A percentile compares a stretch with the other conserved stretches of the same genome.
These are phyloP conservation scores for Apodemia mormo DNA, from an alignment of 2,888 invertebrate genomes.

Conservation along the genomic window DNA sequence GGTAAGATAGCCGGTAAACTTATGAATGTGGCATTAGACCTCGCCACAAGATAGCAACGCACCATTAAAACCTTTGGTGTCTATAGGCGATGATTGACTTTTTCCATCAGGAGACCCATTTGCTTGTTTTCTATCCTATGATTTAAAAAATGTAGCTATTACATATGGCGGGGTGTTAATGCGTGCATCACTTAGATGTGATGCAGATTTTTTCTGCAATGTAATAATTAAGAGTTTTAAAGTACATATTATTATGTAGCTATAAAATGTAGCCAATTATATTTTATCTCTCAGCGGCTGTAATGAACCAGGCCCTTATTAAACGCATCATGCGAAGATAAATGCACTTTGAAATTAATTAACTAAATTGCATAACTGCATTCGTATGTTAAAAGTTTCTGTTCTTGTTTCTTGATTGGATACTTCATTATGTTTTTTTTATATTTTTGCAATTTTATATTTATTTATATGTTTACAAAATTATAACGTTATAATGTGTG, in stretches of 20 bases:
- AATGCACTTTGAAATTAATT: conserved; percentile 75
- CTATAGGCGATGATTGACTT: no score
- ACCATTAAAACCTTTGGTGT: no score
- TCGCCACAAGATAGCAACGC: no score
- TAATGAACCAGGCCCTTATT: conserved; percentile 54
- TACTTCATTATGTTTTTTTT: background rate
- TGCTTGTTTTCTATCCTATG: no score
- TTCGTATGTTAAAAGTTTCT: conserved; percentile 1
- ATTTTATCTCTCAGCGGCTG: conserved; percentile 20
- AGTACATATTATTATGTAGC: conserved; percentile 6
- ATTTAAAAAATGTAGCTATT: no score
- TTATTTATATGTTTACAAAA: no score
- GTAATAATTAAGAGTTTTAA: background rate
- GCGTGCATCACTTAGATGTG: background rate
- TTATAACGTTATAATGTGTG: no score
- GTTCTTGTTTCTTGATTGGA: conserved; percentile 52
- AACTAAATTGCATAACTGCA: conserved; percentile 65
- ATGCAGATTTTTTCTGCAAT: no score
- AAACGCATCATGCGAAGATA: conserved; percentile 72
- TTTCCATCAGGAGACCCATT: no score
- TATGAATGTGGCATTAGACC: no score
- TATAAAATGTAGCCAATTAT: conserved; percentile 22
- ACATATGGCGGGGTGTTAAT: background rate
- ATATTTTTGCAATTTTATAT: background rate
- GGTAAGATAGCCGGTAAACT: no score